Conservation (phyloP, 2,797 vertebrate species). For the Hydrocynus forskahlii region DNA sequence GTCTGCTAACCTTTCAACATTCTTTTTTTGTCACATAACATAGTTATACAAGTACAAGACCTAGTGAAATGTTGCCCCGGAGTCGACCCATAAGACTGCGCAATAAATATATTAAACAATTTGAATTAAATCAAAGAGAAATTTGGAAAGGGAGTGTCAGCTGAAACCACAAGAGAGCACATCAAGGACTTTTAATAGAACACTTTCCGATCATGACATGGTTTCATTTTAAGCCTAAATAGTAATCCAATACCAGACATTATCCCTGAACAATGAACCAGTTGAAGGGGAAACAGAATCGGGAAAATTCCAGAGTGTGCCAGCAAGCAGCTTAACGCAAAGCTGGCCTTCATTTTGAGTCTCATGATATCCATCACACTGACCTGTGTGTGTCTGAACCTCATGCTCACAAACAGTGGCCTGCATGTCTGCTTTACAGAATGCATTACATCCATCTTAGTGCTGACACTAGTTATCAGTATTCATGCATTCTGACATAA, state of each 20-base stretch:
- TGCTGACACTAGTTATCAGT: slow-evolving; percentile 46
- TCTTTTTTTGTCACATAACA: too few relatives aligned
- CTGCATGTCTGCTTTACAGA: slow-evolving; percentile 56
- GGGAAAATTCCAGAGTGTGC: not conserved
- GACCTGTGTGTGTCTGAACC: slow-evolving; percentile 54
- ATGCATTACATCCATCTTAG: slow-evolving; percentile 66
- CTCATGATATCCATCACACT: slow-evolving; percentile 66
- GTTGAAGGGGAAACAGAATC: not conserved
- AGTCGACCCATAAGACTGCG: too few relatives aligned
- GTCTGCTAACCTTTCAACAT: not conserved
- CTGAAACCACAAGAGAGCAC: not conserved
- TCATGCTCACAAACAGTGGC: slow-evolving; percentile 7
- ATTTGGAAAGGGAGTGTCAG: not conserved
- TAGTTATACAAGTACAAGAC: too few relatives aligned
- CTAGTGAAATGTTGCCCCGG: too few relatives aligned
- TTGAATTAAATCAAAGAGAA: too few relatives aligned
- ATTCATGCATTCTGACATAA: slow-evolving; percentile 4
- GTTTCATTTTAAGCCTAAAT: not conserved
- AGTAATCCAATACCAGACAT: not conserved
- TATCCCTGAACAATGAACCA: not conserved
- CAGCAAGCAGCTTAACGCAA: slow-evolving; percentile 28
- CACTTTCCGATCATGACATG: not conserved
- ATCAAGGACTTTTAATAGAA: not conserved
- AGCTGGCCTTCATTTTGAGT: slow-evolving; percentile 58
- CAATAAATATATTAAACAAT: too few relatives aligned